Base-by-base conservation (phyloP, 1,140 invertebrate genomes). In the Microplitis mediator region DNA sequence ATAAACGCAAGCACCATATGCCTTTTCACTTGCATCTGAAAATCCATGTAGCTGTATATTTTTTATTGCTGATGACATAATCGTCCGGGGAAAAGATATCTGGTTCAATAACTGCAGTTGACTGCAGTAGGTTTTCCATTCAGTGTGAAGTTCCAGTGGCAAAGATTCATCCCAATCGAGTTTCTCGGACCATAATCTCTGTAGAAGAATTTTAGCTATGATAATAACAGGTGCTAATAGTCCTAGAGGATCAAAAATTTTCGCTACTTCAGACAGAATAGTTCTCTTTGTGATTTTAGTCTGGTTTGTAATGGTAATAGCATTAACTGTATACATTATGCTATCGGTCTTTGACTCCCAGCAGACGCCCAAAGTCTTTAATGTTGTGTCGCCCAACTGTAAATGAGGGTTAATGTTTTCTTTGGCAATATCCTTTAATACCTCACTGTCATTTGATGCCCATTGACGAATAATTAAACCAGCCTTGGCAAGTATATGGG, bases 1-100 rank as follows among this genome's bases (percentile, higher is more conserved):
- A 35, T 72, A 72, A 35, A 84, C n/a, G 45, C 77, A 80, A 3
- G 82, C 82, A 0, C 78, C 82, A 61, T 86, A 87, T 0, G 78
- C 81, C 0, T 3, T n/a, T 39, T 79, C 69, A 11, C 77, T 82
- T 0, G 81, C 80, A 58, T 87, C 85, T 4, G 75, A 77, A 69
- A 86, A 86, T 1, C 82, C 85, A 64, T 85, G 80, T 1, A 83
- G 1, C 67, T 84, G 60, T 4, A 75, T 62, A 0, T 23, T 0
- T 3, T 2, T 4, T 8, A 4, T 3, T 0, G 70, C 8, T 0
- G 13, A 0, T 0, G 54, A 32, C 13, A 70, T 13, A 6, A 76
- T 6, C 9, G 39, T 3, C 0, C 74, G 61, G 11, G 14, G 5
- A 8, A 72, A 52, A 4, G 4, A 2, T 0, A 78, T 9, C 0